Base-by-base conservation (phyloP, 2,797 vertebrate species). In the Rhabdomys pumilio region DNA sequence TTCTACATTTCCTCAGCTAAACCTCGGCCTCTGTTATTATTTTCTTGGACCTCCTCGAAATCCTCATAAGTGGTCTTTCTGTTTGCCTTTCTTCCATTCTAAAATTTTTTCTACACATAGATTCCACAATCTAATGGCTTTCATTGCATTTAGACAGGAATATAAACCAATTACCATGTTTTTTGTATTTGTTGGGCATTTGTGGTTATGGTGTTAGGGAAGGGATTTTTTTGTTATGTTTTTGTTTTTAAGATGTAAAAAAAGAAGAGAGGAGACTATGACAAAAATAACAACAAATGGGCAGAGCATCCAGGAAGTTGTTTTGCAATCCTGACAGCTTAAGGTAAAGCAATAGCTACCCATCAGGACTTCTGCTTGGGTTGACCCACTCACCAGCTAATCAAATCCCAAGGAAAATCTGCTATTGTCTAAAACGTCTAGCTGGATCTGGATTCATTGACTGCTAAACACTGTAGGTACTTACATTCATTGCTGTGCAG, bases 141-240 rank as follows among this genome's bases (percentile, higher is more conserved):
- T 10, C 31, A 38, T 67, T 94, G 9, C 13, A 83, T 79, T 97
- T 86, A 82, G 19, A 86, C 47, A 86, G 75, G 91, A 95, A 90
- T 82, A 61, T n/a, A 86, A 88, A 67, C 41, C 38, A 79, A 6
- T 82, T 65, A 24, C 14, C 8, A 55, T 50, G 15, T 20, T 86
- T 22, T 90, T 95, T 89, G 26, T 94, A 47, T 89, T 22, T 80
- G 13, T 65, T 83, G 53, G n/a, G 22, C 75, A 41, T 61, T 91
- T 96, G 38, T 6, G 55, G 55, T 31, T 59, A 59, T 14, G 24
- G 9, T 31, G 8, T 88, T 85, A 82, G 19, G 29, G 59, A 73
- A 24, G 14, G 3, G 0, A 11, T 19, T 19, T 72, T n/a, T 29
- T 65, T 65, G 29, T 50, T 50, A 50, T 85, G 73, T 61, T 59